Evolutionary conservation across 2,888 invertebrate genomes (phyloP), one percentile per base, ranked within the genome.

Genomic region (Agrilus mali): DNA sequence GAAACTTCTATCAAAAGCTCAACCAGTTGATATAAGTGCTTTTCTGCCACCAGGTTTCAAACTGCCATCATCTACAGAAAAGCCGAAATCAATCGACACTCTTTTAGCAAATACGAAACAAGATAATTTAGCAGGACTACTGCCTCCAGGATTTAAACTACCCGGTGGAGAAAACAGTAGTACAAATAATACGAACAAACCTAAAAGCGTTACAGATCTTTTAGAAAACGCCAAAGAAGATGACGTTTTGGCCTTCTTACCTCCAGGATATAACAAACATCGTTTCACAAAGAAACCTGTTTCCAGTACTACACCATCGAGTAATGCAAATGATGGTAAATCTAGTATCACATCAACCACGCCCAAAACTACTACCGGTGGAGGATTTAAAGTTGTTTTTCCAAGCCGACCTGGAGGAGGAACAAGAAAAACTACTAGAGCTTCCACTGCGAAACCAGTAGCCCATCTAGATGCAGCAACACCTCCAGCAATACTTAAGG

Each of bases 401-500:
- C 88, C 89, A 0, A 86, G 84, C 49, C 73, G 86, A 57, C 77
- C 86, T 1, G 85, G 81, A 33, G 66, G 66, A 16, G 72, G 71
- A 49, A 49, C 44, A 15, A 69, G 75, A 41, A 82, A 82, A 64
- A 60, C 65, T 54, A 63, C 77, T 56, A 71, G 77, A 60, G 64
- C 64, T n/a, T 71, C 77, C 2, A 79, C 82, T 6, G 70, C 78
- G 1, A 53, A 47, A 40, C 43, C 45, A 7, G 54, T 55, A 16
- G 54, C 48, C 33, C 45, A 38, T 10, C 41, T 52, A 20, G 49
- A 75, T 34, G 66, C 61, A 44, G 64, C 69, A 1, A 70, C 73
- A 1, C 61, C 68, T 1, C 85, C 85, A 6, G 75, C 79, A 41
- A 88, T 89, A 53, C 81, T 82, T 49, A 87, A 85, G 64, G 89